Evolutionary conservation across 1,140 invertebrate species (phyloP).

Genomic region (Argopecten irradians): DNA sequence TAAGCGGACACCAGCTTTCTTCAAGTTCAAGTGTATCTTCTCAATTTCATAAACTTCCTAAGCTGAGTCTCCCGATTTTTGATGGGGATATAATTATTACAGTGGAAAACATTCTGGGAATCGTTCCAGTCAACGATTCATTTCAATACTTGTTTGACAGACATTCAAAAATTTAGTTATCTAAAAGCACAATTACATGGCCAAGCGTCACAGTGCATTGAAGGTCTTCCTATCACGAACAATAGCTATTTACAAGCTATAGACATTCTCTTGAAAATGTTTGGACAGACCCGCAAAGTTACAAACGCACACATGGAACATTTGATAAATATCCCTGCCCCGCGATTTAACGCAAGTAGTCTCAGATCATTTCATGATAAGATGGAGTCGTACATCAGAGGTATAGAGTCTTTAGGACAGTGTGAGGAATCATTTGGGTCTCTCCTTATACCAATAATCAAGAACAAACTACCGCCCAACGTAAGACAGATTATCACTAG

Average conservation of each 20-base stretch:
- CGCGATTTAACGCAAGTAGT: constrained; percentile 11
- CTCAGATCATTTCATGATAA: constrained; percentile 45
- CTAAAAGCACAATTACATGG: constrained; percentile 40
- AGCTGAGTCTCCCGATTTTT: constrained; percentile 38
- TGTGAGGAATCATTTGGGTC: constrained; percentile 31
- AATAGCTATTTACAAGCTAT: constrained; percentile 38
- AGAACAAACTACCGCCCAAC: constrained; percentile 18
- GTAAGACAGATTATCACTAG: neutral
- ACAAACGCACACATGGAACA: constrained; percentile 44
- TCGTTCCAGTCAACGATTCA: constrained; percentile 41
- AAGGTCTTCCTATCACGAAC: constrained; percentile 44
- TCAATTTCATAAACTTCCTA: constrained; percentile 40
- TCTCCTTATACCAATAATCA: neutral
- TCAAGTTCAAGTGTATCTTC: neutral
- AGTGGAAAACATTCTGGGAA: constrained; percentile 49
- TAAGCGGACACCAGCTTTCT: neutral
- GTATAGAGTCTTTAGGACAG: constrained; percentile 10
- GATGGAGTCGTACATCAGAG: constrained; percentile 26
- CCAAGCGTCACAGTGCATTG: constrained; percentile 29
- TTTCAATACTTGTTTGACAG: constrained; percentile 29
- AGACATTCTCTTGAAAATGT: constrained; percentile 36
- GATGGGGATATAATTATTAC: constrained; percentile 39
- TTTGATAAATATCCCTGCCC: constrained; percentile 40
- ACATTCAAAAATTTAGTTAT: constrained; percentile 42
- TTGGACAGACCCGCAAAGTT: constrained; percentile 48